phyloP scores from a whole-genome alignment of 2,888 invertebrate species.

The Caenorhabditis sp. region DNA sequence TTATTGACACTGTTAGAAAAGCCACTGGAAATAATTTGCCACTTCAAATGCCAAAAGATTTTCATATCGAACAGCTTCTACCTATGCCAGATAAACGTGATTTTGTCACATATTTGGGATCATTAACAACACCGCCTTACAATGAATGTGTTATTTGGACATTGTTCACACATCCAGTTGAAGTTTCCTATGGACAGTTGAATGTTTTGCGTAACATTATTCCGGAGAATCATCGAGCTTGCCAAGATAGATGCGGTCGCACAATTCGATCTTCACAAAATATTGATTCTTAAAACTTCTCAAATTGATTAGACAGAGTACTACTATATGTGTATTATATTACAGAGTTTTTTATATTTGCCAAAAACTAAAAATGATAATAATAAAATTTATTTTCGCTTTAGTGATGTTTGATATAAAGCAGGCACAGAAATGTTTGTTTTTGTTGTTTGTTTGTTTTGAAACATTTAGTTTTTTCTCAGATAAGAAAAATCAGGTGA shows the following conservation, averaged over 20 bases:
- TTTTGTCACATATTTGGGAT: constrained; percentile 72
- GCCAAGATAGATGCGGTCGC: constrained; percentile 59
- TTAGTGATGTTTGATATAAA: background rate
- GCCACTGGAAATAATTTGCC: constrained; percentile 40
- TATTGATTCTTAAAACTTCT: constrained; percentile 8
- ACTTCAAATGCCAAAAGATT: constrained; percentile 44
- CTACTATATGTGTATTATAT: background rate
- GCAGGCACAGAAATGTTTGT: background rate
- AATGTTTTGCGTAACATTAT: constrained; percentile 58
- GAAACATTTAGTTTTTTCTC: too few species aligned
- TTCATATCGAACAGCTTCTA: constrained; percentile 40
- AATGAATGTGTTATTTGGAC: constrained; percentile 72
- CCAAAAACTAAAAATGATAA: background rate
- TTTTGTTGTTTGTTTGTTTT: too few species aligned
- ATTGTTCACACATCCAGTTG: constrained; percentile 70
- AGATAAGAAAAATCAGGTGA: too few species aligned
- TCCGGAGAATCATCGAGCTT: constrained; percentile 54
- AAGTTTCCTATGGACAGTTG: constrained; percentile 64
- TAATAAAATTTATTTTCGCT: background rate
- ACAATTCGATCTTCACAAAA: constrained; percentile 49
- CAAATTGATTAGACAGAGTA: background rate
- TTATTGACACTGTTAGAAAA: constrained; percentile 51
- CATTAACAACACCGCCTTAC: constrained; percentile 72
- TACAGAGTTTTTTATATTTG: too few species aligned
- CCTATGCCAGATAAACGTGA: constrained; percentile 59